Evolutionary conservation across 2,888 invertebrate genomes (phyloP), one percentile per base, ranked within the genome.

Genomic region (Emesis furor): DNA sequence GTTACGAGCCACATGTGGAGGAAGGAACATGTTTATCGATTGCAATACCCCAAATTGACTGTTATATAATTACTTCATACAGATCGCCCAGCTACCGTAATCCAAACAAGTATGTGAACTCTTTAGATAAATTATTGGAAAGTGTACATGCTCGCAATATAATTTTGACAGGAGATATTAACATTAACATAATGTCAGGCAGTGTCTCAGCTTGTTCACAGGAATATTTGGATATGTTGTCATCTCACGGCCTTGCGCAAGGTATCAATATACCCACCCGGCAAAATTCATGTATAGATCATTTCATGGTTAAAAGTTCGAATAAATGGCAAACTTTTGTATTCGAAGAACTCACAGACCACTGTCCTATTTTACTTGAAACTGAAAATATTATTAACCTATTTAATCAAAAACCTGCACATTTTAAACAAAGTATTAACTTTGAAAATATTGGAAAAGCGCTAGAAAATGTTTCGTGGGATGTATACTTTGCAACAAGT

Each of bases 291-390:
- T 83, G 79, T 59, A 39, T 80, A 10, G 80, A 81, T 39, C 80
- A 81, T 30, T 80, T 83, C 35, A 83, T 83, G 83, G 67, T 83
- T 24, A 83, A 78, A 51, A 73, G 78, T 0, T 10, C 5, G 3
- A 37, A 24, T 10, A 68, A 37, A 35, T 37, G 35, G 4, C 39
- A 46, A 51, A 83, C 79, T 46, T 74, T 79, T 37, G 83, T 80
- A 2, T 80, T 80, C 39, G 74, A 83, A 4, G 74, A 80, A 80
- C 32, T 80, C 7, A 83, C 83, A 10, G 80, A 77, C 17, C 76
- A 82, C 62, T 77, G 71, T 12, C 79, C 74, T n/a, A 77, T 83
- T 46, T 75, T 83, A n/a, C 24, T 81, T 10, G 10, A 32, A 2
- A 73, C 68, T 68, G 51, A 51, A 12, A 42, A 12, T n/a, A 12